phyloP scores from a whole-genome alignment of 2,797 vertebrate genomes.

The Champsocephalus esox region DNA sequence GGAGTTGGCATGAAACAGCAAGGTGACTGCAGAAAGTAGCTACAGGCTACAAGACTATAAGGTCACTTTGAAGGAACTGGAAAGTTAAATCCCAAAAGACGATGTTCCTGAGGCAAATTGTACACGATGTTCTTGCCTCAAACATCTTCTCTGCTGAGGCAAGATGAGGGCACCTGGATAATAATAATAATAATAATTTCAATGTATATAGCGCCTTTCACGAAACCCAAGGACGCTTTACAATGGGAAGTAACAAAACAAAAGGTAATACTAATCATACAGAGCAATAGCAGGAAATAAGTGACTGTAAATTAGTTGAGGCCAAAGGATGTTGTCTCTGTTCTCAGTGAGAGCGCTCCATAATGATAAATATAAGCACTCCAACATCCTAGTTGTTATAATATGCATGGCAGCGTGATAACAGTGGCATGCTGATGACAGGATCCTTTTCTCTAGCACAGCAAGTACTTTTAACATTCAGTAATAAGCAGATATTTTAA shows the following conservation, averaged over 20 bases:
- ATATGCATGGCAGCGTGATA: neutral
- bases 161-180: slow-evolving; percentile 31
- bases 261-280: no score
- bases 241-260: no score
- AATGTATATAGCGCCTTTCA: no score
- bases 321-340: slow-evolving; percentile 17
- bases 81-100: slow-evolving; percentile 58
- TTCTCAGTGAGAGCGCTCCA: slow-evolving; percentile 13
- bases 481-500: neutral
- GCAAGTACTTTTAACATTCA: neutral
- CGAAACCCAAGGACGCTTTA: no score
- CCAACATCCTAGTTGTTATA: slow-evolving; percentile 9
- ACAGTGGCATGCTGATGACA: neutral
- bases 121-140: slow-evolving; percentile 59
- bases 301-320: no score
- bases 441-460: neutral
- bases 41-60: slow-evolving; percentile 29
- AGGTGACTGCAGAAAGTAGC: slow-evolving; percentile 50
- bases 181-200: no score
- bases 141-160: slow-evolving; percentile 45
- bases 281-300: no score
- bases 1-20: slow-evolving; percentile 34
- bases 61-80: slow-evolving; percentile 50
- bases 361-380: slow-evolving; percentile 37
- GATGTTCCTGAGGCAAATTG: slow-evolving; percentile 23